Evolutionary conservation across 2,113 vertebrate species (phyloP), one percentile per base, ranked within the genome.

Genomic region (Vanacampus margaritifer): DNA sequence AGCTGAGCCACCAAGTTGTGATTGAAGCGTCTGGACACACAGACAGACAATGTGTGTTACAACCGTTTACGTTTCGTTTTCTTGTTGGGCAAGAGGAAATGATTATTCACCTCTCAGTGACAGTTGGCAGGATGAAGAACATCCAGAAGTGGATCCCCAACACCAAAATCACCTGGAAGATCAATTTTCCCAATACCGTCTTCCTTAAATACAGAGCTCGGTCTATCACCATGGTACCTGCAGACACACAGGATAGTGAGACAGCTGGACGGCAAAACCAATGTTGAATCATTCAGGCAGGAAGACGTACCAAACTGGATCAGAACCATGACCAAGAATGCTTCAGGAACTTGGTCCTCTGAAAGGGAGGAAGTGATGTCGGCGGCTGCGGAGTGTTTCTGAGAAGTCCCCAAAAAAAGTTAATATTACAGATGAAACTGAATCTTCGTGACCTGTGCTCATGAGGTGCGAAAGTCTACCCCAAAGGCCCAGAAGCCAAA

Each of bases 101-200:
- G 2, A 7, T 36, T 7, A 5, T 66, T 85, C 91, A 99, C 97
- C 96, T 97, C 26, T 96, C 93, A 26, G 97, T 98, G 75, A 98
- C 91, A 67, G 85, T 83, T 19, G 97, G 97, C 60, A 99, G 90
- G 87, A 99, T 98, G 80, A 98, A 98, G 89, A 99, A 99, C 97
- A 99, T 99, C 97, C 97, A 98, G 88, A 98, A 98, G 84, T 99
- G 97, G 85, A 99, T 99, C 36, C 97, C 96, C 0, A 99, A 98
- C 69, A 99, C 95, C 24, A 98, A 93, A 84, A 98, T 92, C 82
- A 98, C 95, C 84, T 98, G 96, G 80, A 99, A 98, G 74, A 98
- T 92, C 69, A 97, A 95, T 71, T 99, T 99, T 13, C 97, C 97
- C 92, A 96, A 76, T 3, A 99, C 96, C 0, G 97, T 96, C 87